These are phyloP conservation scores for Tricholauxania praeusta DNA, from an alignment of 2,888 invertebrate genomes.

Conservation along the genomic window DNA sequence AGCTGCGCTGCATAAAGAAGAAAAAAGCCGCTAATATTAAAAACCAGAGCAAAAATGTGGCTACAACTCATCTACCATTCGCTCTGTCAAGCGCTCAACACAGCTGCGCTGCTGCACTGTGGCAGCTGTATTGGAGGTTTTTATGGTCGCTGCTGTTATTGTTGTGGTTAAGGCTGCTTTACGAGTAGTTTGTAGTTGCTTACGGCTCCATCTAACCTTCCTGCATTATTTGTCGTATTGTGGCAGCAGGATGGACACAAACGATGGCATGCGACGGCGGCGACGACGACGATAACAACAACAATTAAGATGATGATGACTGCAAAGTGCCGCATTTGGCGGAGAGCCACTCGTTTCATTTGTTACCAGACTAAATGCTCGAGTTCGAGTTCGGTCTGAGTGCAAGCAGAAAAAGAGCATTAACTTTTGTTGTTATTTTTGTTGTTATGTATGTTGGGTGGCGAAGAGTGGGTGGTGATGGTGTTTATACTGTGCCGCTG, in stretches of 20 bases:
- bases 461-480: background rate
- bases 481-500: background rate
- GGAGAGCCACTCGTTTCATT: slow-evolving; percentile 18
- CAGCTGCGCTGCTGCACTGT: background rate
- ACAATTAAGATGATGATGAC: slow-evolving; percentile 3
- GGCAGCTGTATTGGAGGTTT: slow-evolving; percentile 2
- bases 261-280: background rate
- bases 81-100: background rate
- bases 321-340: slow-evolving; percentile 34
- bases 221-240: slow-evolving; percentile 15
- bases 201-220: background rate
- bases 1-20: no score
- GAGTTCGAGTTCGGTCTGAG: slow-evolving; percentile 4
- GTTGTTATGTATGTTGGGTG: slow-evolving; percentile 16
- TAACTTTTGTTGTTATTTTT: background rate
- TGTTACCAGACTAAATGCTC: background rate
- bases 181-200: slow-evolving; percentile 17
- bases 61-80: slow-evolving; percentile 23
- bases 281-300: background rate
- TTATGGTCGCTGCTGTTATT: background rate
- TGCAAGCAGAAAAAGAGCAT: slow-evolving; percentile 28
- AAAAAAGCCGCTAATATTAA: no score
- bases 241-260: slow-evolving; percentile 27
- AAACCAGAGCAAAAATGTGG: slow-evolving; percentile 13
- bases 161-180: background rate